phyloP scores from a whole-genome alignment of 2,797 vertebrate species.

The Notolepis coatsorum region DNA sequence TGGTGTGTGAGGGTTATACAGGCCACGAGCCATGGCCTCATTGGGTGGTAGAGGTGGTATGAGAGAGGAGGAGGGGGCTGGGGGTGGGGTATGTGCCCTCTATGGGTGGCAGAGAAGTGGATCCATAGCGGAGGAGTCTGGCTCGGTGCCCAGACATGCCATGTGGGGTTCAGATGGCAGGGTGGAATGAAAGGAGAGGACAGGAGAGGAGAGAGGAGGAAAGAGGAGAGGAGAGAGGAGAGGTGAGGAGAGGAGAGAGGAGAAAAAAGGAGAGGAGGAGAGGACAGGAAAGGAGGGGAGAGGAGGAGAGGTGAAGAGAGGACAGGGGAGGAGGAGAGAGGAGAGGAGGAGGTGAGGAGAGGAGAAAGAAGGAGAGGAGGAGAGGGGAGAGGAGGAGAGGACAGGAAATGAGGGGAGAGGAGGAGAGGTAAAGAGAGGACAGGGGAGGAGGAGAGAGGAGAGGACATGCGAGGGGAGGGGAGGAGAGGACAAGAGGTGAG shows the following conservation, averaged over 20 bases:
- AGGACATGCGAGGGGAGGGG: slow-evolving; percentile 85
- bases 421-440: slow-evolving; percentile 85
- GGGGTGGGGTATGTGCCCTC: slow-evolving; percentile 80
- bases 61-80: slow-evolving; percentile 55
- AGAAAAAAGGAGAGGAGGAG: slow-evolving; percentile 78
- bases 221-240: slow-evolving; percentile 80
- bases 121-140: slow-evolving; percentile 78
- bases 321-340: slow-evolving; percentile 89
- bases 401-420: slow-evolving; percentile 74
- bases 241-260: slow-evolving; percentile 85
- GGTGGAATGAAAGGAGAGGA: slow-evolving; percentile 85
- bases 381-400: slow-evolving; percentile 79
- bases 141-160: slow-evolving; percentile 86
- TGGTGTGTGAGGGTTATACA: slow-evolving; percentile 24
- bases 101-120: slow-evolving; percentile 80
- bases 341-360: slow-evolving; percentile 84
- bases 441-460: too few relatives aligned
- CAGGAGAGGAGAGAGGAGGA: slow-evolving; percentile 68
- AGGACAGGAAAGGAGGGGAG: slow-evolving; percentile 87
- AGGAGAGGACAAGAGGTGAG: slow-evolving; percentile 85
- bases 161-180: slow-evolving; percentile 89
- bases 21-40: slow-evolving; percentile 69
- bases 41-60: slow-evolving; percentile 72
- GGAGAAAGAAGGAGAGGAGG: slow-evolving; percentile 84
- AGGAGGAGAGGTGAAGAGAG: slow-evolving; percentile 82